Conservation (phyloP, 2,888 invertebrate genomes). For the Rotaria socialis region DNA sequence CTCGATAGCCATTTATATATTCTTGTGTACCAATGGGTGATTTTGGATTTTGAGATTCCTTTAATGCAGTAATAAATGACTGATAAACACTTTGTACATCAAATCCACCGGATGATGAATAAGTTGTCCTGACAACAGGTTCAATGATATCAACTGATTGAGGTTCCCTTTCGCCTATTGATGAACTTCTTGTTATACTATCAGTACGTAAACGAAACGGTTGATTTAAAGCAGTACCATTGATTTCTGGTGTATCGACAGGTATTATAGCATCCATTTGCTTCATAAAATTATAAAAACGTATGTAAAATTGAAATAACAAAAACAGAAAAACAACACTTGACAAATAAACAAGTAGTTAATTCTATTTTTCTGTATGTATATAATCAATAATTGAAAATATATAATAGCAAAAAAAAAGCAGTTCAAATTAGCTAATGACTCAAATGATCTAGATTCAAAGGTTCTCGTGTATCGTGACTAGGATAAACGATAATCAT, state of each 20-base stretch:
- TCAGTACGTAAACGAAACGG: not conserved
- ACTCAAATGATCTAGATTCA: not conserved
- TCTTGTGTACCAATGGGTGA: slow-evolving; percentile 5
- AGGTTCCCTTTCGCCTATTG: not conserved
- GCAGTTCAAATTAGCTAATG: not conserved
- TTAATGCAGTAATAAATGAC: not conserved
- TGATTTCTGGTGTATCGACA: not conserved
- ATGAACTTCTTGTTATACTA: not conserved
- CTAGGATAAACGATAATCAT: too few relatives aligned
- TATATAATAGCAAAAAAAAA: not conserved
- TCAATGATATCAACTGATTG: not conserved
- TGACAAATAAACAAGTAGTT: not conserved
- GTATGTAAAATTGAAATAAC: not conserved
- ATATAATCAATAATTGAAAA: too few relatives aligned
- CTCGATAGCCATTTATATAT: slow-evolving; percentile 14
- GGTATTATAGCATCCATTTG: slow-evolving; percentile 10
- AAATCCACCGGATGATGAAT: not conserved
- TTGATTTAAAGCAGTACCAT: not conserved
- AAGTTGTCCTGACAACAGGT: not conserved
- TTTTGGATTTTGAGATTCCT: not conserved
- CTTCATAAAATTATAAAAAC: not conserved
- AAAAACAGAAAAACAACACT: not conserved
- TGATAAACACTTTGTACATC: not conserved
- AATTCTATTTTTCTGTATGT: too few relatives aligned
- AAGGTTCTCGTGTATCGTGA: too few relatives aligned